Conservation (phyloP, 2,797 vertebrate genomes). For the Oreochromis grahami region DNA sequence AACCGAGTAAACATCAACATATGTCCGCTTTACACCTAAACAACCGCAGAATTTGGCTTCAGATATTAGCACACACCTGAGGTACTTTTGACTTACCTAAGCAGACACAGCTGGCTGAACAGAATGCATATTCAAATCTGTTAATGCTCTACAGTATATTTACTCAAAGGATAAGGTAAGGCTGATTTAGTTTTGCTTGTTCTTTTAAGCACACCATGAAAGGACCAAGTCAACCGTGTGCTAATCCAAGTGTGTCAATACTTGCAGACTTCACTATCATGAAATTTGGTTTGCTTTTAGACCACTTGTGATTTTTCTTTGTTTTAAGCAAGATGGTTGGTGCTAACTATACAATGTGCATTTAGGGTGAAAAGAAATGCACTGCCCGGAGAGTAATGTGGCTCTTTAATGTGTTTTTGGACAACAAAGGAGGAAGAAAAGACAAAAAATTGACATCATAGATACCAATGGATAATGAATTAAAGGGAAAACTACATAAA, state of each 20-base stretch:
- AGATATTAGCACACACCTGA: slow-evolving; percentile 14
- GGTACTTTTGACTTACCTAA: not conserved
- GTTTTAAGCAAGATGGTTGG: not conserved
- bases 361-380: not conserved
- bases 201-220: not conserved
- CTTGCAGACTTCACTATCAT: not conserved
- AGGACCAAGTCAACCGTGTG: not conserved
- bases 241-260: not conserved
- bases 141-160: not conserved
- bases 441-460: not conserved
- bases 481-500: not conserved
- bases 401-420: not conserved
- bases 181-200: not conserved
- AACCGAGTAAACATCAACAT: not conserved
- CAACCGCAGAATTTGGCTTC: not conserved
- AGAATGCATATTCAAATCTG: not conserved
- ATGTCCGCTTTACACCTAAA: not conserved
- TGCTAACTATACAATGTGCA: not conserved
- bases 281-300: not conserved
- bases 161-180: not conserved
- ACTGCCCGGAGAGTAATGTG: not conserved
- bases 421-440: not conserved
- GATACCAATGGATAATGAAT: not conserved
- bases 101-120: not conserved
- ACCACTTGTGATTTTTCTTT: not conserved